Evolutionary conservation across 2,797 vertebrate genomes (phyloP), one percentile per base, ranked within the genome.

Genomic region (Acipenser oxyrinchus): DNA sequence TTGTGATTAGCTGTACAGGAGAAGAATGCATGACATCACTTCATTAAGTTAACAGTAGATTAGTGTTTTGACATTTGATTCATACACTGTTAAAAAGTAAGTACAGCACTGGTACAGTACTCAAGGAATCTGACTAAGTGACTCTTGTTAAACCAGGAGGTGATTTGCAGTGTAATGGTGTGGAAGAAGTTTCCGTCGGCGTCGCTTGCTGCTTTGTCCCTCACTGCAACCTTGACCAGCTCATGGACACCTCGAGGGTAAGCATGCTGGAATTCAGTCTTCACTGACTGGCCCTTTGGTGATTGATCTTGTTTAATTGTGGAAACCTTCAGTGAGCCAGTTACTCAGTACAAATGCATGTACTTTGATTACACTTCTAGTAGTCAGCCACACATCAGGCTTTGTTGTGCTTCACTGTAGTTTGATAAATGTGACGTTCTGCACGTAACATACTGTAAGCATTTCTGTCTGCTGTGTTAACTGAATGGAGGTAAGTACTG

Each of bases 141-240:
- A 55, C 49, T 60, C 53, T 9, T 55, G 37, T 55, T 18, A 1
- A 79, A 83, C 66, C 79, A 99, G 96, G 91, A 93, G 69, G 76
- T 90, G 52, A 90, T 95, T 69, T 65, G 75, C 6, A 90, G 89
- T n/a, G 67, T 93, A 68, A 91, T 91, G 88, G 84, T 72, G 52
- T 94, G 94, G 94, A 92, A 85, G 77, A 86, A 59, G 66, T 94
- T 93, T 71, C 79, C 83, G 9, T 73, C 78, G 0, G 48, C 84
- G 65, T 72, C 80, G 1, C 74, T 84, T 52, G 82, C 76, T 1
- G 66, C 64, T 62, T 76, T 91, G 66, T 79, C 86, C 0, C 75
- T 72, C 10, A 49, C 71, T 9, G 72, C 81, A 0, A 9, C 71
- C 59, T 12, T 73, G 74, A 75, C 65, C 75, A 81, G 68, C 23